These are phyloP conservation scores for Catalaphyllia jardinei DNA, from an alignment of 64 coral and sea anemone genomes.

Conservation along the genomic window DNA sequence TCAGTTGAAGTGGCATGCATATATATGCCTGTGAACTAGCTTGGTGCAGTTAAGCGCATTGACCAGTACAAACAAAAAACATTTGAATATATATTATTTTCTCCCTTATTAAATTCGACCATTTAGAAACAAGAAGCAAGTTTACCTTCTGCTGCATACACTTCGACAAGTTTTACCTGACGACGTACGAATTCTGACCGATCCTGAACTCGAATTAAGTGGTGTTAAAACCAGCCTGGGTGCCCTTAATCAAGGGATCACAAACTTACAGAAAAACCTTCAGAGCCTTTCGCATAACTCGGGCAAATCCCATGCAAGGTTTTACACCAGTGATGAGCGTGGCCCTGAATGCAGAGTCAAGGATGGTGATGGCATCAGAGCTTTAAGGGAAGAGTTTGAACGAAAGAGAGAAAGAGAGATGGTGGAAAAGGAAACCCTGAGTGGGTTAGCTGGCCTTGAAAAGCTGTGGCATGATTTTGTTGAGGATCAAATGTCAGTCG, in stretches of 20 bases:
- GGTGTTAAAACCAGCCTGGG: not conserved
- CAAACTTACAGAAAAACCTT: slow-evolving; percentile 21
- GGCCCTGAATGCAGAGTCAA: not conserved
- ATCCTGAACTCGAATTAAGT: not conserved
- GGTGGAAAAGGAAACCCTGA: not conserved
- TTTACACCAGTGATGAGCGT: not conserved
- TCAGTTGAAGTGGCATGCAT: no score
- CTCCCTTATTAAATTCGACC: not conserved
- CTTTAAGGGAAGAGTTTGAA: slow-evolving; percentile 11
- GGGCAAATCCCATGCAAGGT: not conserved
- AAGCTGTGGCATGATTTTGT: slow-evolving; percentile 14
- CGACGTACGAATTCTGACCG: slow-evolving; percentile 19
- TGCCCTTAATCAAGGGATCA: slow-evolving; percentile 3
- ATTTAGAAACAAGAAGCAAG: slow-evolving; percentile 38
- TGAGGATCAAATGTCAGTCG: not conserved
- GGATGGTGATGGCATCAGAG: not conserved
- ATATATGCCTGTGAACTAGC: no score
- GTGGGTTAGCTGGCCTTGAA: not conserved
- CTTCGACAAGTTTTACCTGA: not conserved
- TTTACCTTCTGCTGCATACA: not conserved
- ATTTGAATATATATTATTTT: no score
- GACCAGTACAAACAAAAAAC: no score
- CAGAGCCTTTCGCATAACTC: not conserved
- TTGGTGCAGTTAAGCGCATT: no score
- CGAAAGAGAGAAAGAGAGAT: slow-evolving; percentile 11